A percentile compares a stretch with the other conserved stretches of the same genome.
Evolutionary conservation across 1,140 invertebrate species (phyloP).

Genomic region (Gonioctena quinquepunctata): DNA sequence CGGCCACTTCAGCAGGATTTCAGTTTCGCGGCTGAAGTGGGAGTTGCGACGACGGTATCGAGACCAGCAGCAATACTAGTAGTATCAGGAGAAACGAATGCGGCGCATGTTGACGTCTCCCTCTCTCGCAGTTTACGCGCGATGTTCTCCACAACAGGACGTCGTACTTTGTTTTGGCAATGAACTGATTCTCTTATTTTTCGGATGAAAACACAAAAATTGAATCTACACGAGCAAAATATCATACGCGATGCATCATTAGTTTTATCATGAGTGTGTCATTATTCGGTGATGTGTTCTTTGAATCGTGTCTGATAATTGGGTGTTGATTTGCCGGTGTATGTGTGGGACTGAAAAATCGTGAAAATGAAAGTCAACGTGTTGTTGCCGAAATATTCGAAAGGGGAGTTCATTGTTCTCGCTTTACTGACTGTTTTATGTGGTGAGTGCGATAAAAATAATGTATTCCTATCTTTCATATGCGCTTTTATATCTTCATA

Average conservation of each 20-base stretch:
- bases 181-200: no score
- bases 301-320: not conserved
- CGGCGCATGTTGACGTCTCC: not conserved
- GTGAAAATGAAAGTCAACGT: not conserved
- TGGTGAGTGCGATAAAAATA: no score
- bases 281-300: not conserved
- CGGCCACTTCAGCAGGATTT: not conserved
- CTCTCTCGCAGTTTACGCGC: slow-evolving; percentile 2
- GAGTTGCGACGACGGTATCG: not conserved
- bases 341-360: not conserved
- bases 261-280: not conserved
- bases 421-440: not conserved
- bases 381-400: not conserved
- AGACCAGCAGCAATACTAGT: not conserved
- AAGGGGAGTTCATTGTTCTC: not conserved
- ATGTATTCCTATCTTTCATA: no score
- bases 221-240: no score
- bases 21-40: slow-evolving; percentile 5
- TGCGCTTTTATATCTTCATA: no score
- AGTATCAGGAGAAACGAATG: not conserved
- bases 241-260: not conserved
- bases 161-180: not conserved
- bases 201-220: no score
- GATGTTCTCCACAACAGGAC: not conserved
- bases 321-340: not conserved